Evolutionary conservation across 2,888 invertebrate genomes (phyloP), one percentile per base, ranked within the genome.

Genomic region (Itoplectis maculator): DNA sequence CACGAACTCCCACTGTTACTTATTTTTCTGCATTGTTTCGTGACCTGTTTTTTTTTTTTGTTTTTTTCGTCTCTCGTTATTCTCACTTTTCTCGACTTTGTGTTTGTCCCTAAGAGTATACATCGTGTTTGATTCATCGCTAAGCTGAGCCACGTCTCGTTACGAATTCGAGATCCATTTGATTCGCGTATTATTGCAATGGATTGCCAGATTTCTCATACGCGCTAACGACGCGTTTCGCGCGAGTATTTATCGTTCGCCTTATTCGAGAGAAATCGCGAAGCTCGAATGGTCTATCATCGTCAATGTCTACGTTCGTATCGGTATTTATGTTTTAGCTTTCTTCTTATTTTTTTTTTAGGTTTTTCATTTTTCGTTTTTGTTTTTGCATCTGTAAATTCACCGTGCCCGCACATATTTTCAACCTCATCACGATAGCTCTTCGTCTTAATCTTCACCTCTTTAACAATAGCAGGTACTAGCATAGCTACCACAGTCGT

Each of bases 401-500:
- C 68, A 61, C n/a, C 68, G 56, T 40, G 45, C 35, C 37, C 76
- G 66, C 65, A 51, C 42, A 40, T 51, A n/a, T 42, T 54, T n/a
- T 54, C 49, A 66, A 77, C 73, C 76, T 72, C 74, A 69, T 66
- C 66, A 73, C 79, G 84, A 74, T 68, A 79, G 56, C 63, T 80
- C 78, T 68, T 65, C 51, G 70, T 68, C 47, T 73, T 69, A 66
- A 49, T 73, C 72, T 65, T 77, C 49, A 35, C 56, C 45, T 65
- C 65, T 42, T 72, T 76, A 92, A 92, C 90, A 92, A 92, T 92
- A 93, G 93, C 93, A 93, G 93, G 93, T 93, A 93, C 93, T 93
- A 93, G 92, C 93, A 93, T 93, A 93, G 93, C 93, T 93, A 93
- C 93, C 92, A 93, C 93, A 93, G 93, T 92, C 92, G 92, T 93